These are phyloP conservation scores for Hypotaenidia okinawae DNA, from an alignment of 2,797 vertebrate species.

Conservation along the genomic window DNA sequence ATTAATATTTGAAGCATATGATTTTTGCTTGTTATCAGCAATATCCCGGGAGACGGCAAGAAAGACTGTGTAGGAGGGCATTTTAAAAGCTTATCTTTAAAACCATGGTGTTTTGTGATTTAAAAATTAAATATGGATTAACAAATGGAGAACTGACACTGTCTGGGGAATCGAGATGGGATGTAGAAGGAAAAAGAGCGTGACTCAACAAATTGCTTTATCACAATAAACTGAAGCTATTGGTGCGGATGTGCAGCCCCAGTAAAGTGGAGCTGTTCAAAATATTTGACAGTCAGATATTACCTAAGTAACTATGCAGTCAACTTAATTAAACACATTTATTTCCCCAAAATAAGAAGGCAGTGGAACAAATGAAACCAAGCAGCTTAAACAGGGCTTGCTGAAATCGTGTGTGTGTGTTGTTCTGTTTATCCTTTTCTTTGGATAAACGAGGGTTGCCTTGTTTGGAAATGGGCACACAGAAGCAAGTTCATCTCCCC, in stretches of 20 bases:
- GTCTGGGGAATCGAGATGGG: conserved; percentile 46
- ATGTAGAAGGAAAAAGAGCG: neutral
- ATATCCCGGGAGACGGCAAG: neutral
- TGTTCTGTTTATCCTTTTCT: neutral
- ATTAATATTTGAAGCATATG: conserved; percentile 16
- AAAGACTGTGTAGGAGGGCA: conserved; percentile 21
- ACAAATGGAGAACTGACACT: conserved; percentile 23
- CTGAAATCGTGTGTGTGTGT: neutral
- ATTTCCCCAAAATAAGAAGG: neutral
- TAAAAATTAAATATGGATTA: conserved; percentile 62
- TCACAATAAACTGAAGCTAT: neutral
- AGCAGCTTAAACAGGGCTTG: neutral
- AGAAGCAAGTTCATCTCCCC: accelerated
- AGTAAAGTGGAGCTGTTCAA: neutral
- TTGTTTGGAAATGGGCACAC: neutral
- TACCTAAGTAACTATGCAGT: neutral
- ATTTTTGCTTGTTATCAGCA: conserved; percentile 9
- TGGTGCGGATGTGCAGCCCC: neutral
- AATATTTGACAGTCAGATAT: neutral
- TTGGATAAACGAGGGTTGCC: neutral
- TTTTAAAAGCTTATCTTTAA: conserved; percentile 56
- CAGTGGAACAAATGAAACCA: neutral
- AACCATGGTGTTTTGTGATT: conserved; percentile 47
- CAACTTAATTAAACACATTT: conserved; percentile 5
- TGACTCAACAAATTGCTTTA: conserved; percentile 48